Conservation (phyloP, 2,797 vertebrate genomes). For the Pseudomugil tenellus region DNA sequence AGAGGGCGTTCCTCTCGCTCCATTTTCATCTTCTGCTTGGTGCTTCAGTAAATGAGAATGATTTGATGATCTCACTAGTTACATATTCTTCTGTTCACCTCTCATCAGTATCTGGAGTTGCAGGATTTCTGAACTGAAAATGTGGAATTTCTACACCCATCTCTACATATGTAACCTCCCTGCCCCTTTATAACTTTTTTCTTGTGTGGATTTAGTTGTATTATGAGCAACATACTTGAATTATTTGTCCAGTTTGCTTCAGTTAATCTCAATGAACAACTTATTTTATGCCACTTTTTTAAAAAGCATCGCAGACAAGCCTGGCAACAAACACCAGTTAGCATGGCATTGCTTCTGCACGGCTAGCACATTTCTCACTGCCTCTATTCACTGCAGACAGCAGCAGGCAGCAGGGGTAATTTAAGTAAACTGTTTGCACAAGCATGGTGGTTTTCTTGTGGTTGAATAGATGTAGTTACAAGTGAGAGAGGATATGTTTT, state of each 20-base stretch:
- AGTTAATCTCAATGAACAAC: background rate
- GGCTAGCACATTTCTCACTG: constrained; percentile 3
- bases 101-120: background rate
- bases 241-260: background rate
- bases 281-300: background rate
- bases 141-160: background rate
- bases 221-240: background rate
- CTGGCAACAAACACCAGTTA: background rate
- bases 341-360: constrained; percentile 3
- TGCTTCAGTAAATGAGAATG: background rate
- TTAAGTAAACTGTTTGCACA: background rate
- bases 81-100: background rate
- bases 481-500: background rate
- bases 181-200: too few relatives aligned
- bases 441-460: background rate
- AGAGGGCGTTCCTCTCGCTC: background rate
- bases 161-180: too few relatives aligned
- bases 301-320: background rate
- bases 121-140: background rate
- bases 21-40: background rate
- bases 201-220: background rate
- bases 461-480: background rate
- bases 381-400: background rate
- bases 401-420: too few relatives aligned
- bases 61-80: background rate